phyloP scores from a whole-genome alignment of 1,140 invertebrate species.

The Drosophila lacteicornis region DNA sequence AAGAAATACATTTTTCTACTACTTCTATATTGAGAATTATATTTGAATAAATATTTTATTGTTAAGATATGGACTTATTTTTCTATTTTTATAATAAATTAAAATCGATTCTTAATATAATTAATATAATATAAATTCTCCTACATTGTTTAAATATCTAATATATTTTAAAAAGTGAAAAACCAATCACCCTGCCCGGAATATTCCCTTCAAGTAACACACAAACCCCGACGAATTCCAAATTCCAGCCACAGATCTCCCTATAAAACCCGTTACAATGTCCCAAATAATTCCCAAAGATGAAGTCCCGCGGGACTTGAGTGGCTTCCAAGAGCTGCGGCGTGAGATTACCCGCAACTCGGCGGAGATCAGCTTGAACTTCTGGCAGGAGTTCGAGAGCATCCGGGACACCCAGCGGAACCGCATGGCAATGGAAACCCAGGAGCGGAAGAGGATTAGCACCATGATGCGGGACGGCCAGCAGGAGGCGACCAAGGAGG shows the following conservation, averaged over 20 bases:
- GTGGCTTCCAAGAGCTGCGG: conserved; percentile 19
- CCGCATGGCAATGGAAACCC: conserved; percentile 36
- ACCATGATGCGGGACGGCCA: conserved; percentile 39
- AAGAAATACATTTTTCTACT: neutral
- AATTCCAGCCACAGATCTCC: conserved; percentile 1
- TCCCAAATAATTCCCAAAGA: neutral
- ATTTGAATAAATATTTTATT: neutral
- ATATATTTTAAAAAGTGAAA: neutral
- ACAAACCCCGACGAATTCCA: neutral
- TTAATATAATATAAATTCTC: neutral
- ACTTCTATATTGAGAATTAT: neutral
- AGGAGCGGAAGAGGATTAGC: conserved; percentile 37
- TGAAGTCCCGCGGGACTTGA: conserved; percentile 28
- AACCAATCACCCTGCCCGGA: neutral
- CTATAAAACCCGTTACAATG: conserved; percentile 17
- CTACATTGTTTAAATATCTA: neutral
- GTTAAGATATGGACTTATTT: neutral
- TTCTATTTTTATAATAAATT: neutral
- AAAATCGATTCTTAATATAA: neutral
- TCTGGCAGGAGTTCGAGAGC: conserved; percentile 65
- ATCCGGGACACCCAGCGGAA: conserved; percentile 43
- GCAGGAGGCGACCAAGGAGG: conserved; percentile 44
- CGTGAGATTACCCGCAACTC: conserved; percentile 49
- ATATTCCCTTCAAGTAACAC: neutral
- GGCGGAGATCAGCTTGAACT: conserved; percentile 45